Base-by-base conservation (phyloP, 2,113 vertebrate genomes). In the Spilogale gracilis region DNA sequence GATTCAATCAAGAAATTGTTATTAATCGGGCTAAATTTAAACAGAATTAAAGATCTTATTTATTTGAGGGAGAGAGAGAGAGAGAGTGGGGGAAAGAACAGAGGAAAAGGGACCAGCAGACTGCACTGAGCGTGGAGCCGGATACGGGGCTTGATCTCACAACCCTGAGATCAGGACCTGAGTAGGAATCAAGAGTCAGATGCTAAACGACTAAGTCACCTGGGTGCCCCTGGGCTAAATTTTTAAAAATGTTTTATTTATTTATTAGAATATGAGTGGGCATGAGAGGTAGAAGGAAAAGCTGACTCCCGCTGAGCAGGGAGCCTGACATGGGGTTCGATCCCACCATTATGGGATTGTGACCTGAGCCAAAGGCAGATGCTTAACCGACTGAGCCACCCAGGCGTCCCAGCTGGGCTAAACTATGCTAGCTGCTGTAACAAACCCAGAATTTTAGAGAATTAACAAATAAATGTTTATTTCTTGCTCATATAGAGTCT, bases 391-490 rank as follows among this genome's bases (percentile, higher is more conserved):
- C 63, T 67, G 63, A 67, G 63, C 30, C 30, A 32, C 30, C 30
- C 27, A 32, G 30, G 63, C 27, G 2, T 14, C 63, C 63, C 63
- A 32, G 12, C 86, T 76, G 78, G 60, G 56, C 65, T 89, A 89
- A 94, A 94, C 92, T 93, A 81, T 93, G 43, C 90, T 94, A 85
- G 63, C 38, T 81, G n/a, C 73, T 95, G 5, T 81, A 91, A 97
- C 82, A 80, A 91, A 82, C 13, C 87, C 20, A 63, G 85, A 74
- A 54, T 87, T 32, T 82, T 43, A 73, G 76, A 25, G 65, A 3
- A 78, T 91, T 93, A 82, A 95, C 45, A 81, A 73, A 67, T 63
- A 88, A 43, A 32, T 91, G 32, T 88, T 92, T 92, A 32, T 71
- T 81, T 89, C 14, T 94, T 63, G 10, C 58, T 92, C 52, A 63